Evolutionary conservation across 2,797 vertebrate genomes (phyloP).

Genomic region (Enteromius unitaeniatus): DNA sequence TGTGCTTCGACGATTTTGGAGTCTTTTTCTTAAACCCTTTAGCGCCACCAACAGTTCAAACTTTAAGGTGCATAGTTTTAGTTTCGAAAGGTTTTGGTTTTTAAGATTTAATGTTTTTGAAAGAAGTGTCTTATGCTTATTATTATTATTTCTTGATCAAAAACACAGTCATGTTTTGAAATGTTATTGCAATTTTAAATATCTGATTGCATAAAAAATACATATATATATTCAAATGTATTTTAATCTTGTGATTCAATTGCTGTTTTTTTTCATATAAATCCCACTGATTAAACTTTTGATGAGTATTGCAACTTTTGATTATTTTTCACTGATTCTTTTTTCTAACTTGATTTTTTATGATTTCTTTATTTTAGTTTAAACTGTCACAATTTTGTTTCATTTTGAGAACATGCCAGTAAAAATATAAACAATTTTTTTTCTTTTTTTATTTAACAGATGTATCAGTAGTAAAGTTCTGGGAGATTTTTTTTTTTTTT

Average conservation of each 20-base stretch:
- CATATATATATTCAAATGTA: not conserved
- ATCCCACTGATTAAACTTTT: too few relatives aligned
- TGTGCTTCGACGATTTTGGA: not conserved
- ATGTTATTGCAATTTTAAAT: not conserved
- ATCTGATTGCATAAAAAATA: not conserved
- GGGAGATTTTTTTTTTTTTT: too few relatives aligned
- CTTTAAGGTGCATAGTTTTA: not conserved
- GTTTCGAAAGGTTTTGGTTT: not conserved
- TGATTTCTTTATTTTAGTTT: too few relatives aligned
- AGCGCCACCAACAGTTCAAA: not conserved
- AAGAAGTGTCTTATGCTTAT: not conserved
- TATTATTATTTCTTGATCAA: not conserved
- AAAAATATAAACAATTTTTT: too few relatives aligned
- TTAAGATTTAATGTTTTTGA: not conserved
- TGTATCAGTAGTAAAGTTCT: too few relatives aligned
- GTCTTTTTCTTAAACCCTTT: not conserved
- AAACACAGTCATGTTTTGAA: not conserved
- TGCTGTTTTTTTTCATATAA: not conserved
- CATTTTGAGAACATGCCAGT: too few relatives aligned
- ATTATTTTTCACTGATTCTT: too few relatives aligned
- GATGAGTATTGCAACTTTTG: too few relatives aligned
- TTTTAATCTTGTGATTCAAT: not conserved
- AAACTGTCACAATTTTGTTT: too few relatives aligned
- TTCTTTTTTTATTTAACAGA: too few relatives aligned
- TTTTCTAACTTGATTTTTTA: too few relatives aligned